Evolutionary conservation across 2,797 vertebrate species (phyloP), one percentile per base, ranked within the genome.

Genomic region (Carduelis carduelis): DNA sequence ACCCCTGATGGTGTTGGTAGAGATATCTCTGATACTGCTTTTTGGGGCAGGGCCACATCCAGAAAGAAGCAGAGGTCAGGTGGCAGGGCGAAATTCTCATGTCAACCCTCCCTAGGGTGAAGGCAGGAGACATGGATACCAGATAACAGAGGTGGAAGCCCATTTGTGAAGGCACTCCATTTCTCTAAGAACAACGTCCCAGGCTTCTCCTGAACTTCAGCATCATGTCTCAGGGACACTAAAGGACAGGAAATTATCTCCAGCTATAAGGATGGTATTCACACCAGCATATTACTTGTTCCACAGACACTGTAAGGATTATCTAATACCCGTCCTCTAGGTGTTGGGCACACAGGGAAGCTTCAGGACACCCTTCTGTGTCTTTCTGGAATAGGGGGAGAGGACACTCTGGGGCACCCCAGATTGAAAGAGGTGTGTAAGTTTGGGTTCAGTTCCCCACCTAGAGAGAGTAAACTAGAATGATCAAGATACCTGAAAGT

Each of bases 261-360:
- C 39, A 68, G 10, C 19, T 55, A 2, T 57, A 65, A 26, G 28
- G 17, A 35, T 34, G n/a, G 5, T 16, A 35, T 56, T 82, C 49
- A 84, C 8, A 24, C 10, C n/a, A 28, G 19, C n/a, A 39, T 18
- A 4, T 43, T 83, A 20, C 30, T 34, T 4, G 0, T n/a, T 74
- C 14, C 27, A 59, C 5, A 32, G 47, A 39, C 52, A 21, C 11
- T 16, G 7, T 27, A n/a, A 15, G 32, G 15, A 5, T 60, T 64
- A 5, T 57, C 37, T 56, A 24, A 70, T 14, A 71, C 14, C 7
- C 5, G 1, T 16, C 8, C 17, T 2, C 1, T 19, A 56, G 11
- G 8, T 4, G 1, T 2, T 47, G 28, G 14, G 15, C 56, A 13
- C 41, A 23, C 14, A 68, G 7, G 10, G 7, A 32, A 57, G 20